Conservation (phyloP, 23 tunicate genomes). For the Botrylloides violaceus region DNA sequence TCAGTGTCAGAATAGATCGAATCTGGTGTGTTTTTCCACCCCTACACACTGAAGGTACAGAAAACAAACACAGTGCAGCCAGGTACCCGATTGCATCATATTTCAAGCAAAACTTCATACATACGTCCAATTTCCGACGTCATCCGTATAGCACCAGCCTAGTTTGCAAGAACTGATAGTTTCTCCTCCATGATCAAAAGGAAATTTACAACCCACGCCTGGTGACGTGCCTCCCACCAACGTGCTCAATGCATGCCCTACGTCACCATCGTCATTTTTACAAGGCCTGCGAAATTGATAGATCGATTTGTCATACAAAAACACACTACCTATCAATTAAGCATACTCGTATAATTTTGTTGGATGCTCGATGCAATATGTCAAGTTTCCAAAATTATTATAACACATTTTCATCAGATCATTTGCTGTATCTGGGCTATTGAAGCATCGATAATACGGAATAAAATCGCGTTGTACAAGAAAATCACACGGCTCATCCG, state of each 20-base stretch:
- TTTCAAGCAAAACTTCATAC: too few species aligned
- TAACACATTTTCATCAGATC: neutral
- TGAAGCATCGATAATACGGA: neutral
- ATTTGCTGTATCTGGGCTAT: neutral
- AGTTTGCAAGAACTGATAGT: neutral
- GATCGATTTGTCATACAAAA: too few species aligned
- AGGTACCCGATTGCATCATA: too few species aligned
- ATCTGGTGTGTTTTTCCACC: too few species aligned
- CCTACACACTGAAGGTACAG: too few species aligned
- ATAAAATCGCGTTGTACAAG: neutral
- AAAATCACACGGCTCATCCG: slow-evolving; percentile 3
- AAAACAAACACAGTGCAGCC: too few species aligned
- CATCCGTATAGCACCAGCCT: slow-evolving; percentile 22
- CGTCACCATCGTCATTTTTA: neutral
- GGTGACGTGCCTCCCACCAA: neutral
- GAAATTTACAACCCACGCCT: neutral
- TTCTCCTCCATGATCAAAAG: neutral
- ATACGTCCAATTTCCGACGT: slow-evolving; percentile 1
- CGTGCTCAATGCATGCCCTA: slow-evolving; percentile 1
- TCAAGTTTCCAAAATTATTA: neutral
- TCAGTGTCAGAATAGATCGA: too few species aligned
- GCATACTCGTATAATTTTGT: too few species aligned
- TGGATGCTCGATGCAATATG: too few species aligned
- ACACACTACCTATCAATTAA: too few species aligned
- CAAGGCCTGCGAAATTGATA: slow-evolving; percentile 18